Conservation (phyloP, 2,888 invertebrate species). For the Shargacucullia verbasci region DNA sequence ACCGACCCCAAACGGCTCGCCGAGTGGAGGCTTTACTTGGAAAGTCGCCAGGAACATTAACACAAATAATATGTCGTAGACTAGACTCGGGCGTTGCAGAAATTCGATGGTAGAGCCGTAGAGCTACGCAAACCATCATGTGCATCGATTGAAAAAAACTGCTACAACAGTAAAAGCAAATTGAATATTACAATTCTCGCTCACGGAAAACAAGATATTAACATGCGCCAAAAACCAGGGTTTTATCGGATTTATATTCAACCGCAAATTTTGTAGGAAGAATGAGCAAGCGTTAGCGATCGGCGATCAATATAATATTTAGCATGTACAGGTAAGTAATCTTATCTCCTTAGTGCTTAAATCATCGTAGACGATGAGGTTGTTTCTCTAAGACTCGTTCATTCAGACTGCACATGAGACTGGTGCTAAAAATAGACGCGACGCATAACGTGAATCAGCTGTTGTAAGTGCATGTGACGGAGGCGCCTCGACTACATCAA, state of each 20-base stretch:
- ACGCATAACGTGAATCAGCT: conserved; percentile 77
- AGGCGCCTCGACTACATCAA: conserved; percentile 42
- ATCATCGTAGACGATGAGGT: conserved; percentile 13
- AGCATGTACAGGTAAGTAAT: too few relatives aligned
- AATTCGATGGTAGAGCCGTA: conserved; percentile 29
- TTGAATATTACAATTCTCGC: conserved; percentile 32
- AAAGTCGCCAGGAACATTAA: conserved; percentile 77
- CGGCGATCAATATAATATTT: too few relatives aligned
- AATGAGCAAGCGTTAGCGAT: background rate
- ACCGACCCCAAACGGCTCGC: conserved; percentile 66
- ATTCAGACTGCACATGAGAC: conserved; percentile 69
- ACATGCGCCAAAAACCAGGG: conserved; percentile 2
- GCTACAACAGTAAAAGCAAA: conserved; percentile 22
- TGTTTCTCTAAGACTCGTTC: conserved; percentile 56
- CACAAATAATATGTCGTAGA: conserved; percentile 70
- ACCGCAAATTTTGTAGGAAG: background rate
- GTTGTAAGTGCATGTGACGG: conserved; percentile 68
- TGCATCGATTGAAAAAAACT: conserved; percentile 38
- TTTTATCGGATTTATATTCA: conserved; percentile 9
- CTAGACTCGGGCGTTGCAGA: conserved; percentile 38
- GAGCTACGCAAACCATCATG: conserved; percentile 16
- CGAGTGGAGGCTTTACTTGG: conserved; percentile 76
- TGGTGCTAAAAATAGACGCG: conserved; percentile 74
- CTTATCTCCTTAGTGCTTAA: too few relatives aligned
- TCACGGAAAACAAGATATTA: conserved; percentile 7